phyloP scores from a whole-genome alignment of 2,888 invertebrate genomes.

The Xanthorhoe spadicearia region DNA sequence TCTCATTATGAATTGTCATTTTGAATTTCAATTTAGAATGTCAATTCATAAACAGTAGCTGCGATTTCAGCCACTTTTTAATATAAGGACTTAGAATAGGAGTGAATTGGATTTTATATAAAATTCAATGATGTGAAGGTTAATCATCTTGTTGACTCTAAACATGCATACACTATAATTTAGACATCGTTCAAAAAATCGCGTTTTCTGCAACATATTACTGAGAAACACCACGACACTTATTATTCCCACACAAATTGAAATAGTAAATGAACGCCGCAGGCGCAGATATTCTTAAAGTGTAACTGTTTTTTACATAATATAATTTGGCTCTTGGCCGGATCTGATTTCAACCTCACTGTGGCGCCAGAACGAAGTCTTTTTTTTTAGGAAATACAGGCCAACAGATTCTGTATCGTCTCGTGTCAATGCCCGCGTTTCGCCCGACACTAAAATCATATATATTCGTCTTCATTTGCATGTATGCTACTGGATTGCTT shows the following conservation, averaged over 20 bases:
- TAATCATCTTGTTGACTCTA: too few species aligned
- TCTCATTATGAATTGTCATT: too few species aligned
- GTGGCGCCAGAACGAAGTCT: constrained; percentile 70
- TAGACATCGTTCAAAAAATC: too few species aligned
- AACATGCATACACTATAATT: too few species aligned
- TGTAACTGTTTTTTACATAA: constrained; percentile 39
- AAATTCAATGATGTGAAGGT: too few species aligned
- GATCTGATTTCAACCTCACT: constrained; percentile 57
- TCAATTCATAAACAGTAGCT: too few species aligned
- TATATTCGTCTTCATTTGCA: constrained; percentile 68
- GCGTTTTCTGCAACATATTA: neutral
- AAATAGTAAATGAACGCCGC: constrained; percentile 38
- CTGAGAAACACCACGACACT: constrained; percentile 23
- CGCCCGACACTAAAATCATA: constrained; percentile 65
- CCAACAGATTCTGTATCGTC: constrained; percentile 37
- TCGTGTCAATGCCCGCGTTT: constrained; percentile 67
- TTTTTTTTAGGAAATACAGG: constrained; percentile 56
- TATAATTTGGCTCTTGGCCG: constrained; percentile 49
- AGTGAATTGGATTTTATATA: too few species aligned
- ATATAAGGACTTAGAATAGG: too few species aligned
- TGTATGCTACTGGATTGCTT: constrained; percentile 64
- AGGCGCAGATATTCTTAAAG: constrained; percentile 37
- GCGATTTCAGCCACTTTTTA: too few species aligned
- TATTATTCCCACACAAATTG: constrained; percentile 39
- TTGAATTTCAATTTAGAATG: too few species aligned